A percentile compares a stretch with the other conserved stretches of the same genome.
Conservation (phyloP, 2,888 invertebrate species). For the Micoletzkya japonica region DNA sequence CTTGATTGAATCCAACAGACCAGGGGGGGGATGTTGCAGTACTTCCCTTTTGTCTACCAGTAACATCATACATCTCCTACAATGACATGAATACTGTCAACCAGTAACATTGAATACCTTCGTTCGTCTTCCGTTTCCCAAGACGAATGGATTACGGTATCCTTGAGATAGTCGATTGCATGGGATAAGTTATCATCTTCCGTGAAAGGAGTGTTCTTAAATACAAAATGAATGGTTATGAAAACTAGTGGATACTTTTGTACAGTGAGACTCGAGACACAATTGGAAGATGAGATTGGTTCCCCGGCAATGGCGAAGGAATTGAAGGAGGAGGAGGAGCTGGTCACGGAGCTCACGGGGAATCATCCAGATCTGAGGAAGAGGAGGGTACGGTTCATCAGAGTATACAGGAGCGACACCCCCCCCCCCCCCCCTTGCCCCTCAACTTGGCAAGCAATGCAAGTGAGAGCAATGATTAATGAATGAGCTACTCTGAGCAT, state of each 20-base stretch:
- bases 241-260: constrained; percentile 12
- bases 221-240: neutral
- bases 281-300: constrained; percentile 25
- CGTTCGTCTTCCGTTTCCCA: no score
- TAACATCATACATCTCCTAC: neutral
- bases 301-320: constrained; percentile 4
- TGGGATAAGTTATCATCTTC: neutral
- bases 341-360: constrained; percentile 5
- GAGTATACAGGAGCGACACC: no score
- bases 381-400: neutral
- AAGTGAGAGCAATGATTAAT: neutral
- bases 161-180: neutral
- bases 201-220: neutral
- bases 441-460: neutral
- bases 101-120: no score
- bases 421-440: neutral
- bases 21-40: neutral
- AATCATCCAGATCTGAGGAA: constrained; percentile 20
- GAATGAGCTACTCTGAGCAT: neutral
- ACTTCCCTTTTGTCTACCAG: neutral
- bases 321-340: constrained; percentile 7
- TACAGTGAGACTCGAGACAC: constrained; percentile 6
- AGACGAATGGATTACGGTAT: no score
- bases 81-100: no score
- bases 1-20: neutral